A percentile compares a stretch with the other conserved stretches of the same genome.
Evolutionary conservation across 2,797 vertebrate genomes (phyloP).

Genomic region (Gadopsis marmoratus): DNA sequence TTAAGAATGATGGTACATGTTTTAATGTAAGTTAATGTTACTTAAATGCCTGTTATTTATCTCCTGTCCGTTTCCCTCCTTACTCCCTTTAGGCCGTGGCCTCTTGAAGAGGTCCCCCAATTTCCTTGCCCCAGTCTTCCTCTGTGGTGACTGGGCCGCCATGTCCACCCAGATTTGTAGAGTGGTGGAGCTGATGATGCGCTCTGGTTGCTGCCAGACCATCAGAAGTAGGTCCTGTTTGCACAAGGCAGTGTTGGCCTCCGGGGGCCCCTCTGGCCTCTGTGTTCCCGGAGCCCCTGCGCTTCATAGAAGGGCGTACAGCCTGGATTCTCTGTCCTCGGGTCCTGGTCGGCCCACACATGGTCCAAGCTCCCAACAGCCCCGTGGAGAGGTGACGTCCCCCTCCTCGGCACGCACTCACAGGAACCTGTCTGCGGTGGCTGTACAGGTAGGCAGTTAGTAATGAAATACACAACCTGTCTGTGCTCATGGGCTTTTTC

Average conservation of each 20-base stretch:
- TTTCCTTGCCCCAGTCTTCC: background rate
- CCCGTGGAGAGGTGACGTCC: conserved; percentile 62
- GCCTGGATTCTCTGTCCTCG: conserved; percentile 73
- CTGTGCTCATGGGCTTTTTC: background rate
- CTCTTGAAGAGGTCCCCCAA: conserved; percentile 17
- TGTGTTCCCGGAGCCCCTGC: conserved; percentile 21
- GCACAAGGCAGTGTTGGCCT: conserved; percentile 24
- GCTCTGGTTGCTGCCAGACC: conserved; percentile 56
- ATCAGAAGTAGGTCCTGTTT: conserved; percentile 55
- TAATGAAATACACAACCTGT: background rate
- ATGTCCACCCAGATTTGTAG: conserved; percentile 75
- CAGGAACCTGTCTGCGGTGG: conserved; percentile 82
- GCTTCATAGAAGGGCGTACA: conserved; percentile 72
- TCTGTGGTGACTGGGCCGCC: conserved; percentile 16
- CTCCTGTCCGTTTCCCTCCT: background rate
- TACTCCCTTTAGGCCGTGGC: conserved; percentile 1
- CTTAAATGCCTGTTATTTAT: background rate
- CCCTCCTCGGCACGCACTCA: conserved; percentile 69
- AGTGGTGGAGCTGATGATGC: conserved; percentile 63
- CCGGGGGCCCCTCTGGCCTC: conserved; percentile 4
- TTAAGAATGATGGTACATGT: background rate
- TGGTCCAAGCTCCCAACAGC: conserved; percentile 51
- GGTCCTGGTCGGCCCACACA: conserved; percentile 56
- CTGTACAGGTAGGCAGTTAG: conserved; percentile 65
- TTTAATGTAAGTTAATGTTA: background rate